Percentiles rank a stretch among this genome's conserved stretches.
These are phyloP conservation scores for Prosapia bicincta DNA, from an alignment of 2,888 invertebrate species.

Conservation along the genomic window DNA sequence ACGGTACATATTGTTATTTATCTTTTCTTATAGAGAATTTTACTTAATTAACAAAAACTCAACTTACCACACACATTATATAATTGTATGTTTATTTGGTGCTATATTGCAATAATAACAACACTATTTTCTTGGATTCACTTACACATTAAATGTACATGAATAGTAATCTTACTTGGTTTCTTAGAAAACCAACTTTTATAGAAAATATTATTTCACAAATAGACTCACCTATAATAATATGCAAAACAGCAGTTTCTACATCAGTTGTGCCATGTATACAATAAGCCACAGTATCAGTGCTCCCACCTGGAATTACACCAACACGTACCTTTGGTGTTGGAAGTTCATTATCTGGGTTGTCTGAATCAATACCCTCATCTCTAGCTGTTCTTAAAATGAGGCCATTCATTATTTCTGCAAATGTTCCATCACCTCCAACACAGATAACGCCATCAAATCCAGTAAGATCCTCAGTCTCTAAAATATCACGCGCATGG, in stretches of 20 bases:
- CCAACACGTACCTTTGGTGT: constrained; percentile 56
- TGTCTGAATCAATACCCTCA: constrained; percentile 53
- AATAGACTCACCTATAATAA: constrained; percentile 62
- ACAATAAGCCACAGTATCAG: constrained; percentile 75
- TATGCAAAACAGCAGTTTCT: constrained; percentile 74
- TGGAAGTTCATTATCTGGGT: constrained; percentile 51
- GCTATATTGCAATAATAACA: too few relatives aligned
- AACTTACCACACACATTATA: too few relatives aligned
- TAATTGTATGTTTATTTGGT: too few relatives aligned
- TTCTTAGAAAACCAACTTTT: too few relatives aligned
- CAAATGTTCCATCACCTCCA: constrained; percentile 84
- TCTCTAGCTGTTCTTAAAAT: constrained; percentile 56
- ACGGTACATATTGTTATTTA: too few relatives aligned
- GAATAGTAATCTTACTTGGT: too few relatives aligned
- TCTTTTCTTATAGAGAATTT: too few relatives aligned
- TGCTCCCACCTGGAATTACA: constrained; percentile 72
- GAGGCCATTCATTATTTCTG: constrained; percentile 69
- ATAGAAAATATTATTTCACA: too few relatives aligned
- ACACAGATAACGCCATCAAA: constrained; percentile 72
- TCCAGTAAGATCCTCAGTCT: constrained; percentile 55
- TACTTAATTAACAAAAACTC: too few relatives aligned
- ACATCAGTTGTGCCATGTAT: constrained; percentile 77
- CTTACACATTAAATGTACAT: too few relatives aligned
- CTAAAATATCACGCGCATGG: constrained; percentile 69
- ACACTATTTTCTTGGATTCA: too few relatives aligned